Evolutionary conservation across 2,797 vertebrate species (phyloP).

Genomic region (Hemibagrus guttatus): DNA sequence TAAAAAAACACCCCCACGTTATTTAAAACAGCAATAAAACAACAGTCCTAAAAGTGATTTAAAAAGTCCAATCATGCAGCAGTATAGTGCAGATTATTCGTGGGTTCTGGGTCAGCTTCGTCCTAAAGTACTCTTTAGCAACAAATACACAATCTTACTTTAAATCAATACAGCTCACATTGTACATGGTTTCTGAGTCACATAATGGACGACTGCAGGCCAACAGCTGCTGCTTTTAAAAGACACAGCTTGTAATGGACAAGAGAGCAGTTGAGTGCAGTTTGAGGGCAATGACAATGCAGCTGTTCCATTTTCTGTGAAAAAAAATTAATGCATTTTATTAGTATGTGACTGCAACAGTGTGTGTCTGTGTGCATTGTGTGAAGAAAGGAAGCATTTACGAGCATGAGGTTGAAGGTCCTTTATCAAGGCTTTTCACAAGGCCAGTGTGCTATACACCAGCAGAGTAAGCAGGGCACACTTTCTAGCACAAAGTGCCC

Average conservation of each 20-base stretch:
- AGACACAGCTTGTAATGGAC: background rate
- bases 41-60: background rate
- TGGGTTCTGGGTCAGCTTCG: background rate
- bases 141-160: constrained; percentile 16
- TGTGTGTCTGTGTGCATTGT: constrained; percentile 24
- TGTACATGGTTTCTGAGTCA: constrained; percentile 1
- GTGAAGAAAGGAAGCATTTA: constrained; percentile 22
- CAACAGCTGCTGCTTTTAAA: constrained; percentile 32
- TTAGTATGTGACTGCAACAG: background rate
- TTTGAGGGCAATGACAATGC: constrained; percentile 16
- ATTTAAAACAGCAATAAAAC: constrained; percentile 35
- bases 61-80: constrained; percentile 9
- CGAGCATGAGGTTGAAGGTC: constrained; percentile 26
- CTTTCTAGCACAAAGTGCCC: background rate
- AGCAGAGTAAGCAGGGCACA: background rate
- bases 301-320: background rate
- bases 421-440: constrained; percentile 28
- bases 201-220: background rate
- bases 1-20: background rate
- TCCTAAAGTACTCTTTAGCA: constrained; percentile 10
- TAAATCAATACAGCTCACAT: background rate
- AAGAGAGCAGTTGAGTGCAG: constrained; percentile 4
- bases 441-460: constrained; percentile 13
- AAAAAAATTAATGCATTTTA: constrained; percentile 8
- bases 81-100: constrained; percentile 11